phyloP scores from a whole-genome alignment of 2,888 invertebrate genomes.

The Drosophila tanythrix region DNA sequence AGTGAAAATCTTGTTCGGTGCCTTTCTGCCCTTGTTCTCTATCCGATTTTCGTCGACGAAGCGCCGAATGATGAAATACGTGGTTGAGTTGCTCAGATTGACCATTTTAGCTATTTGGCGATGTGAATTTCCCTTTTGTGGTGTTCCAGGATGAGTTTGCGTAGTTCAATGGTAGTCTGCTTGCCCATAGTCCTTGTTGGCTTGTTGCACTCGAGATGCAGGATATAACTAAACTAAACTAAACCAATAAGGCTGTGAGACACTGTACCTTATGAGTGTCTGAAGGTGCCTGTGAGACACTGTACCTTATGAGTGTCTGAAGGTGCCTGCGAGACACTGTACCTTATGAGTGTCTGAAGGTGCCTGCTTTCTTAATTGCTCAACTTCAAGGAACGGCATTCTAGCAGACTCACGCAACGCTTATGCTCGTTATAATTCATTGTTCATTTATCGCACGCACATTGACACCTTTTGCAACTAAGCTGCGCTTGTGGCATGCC shows the following conservation, averaged over 20 bases:
- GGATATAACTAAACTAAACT: no score
- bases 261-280: no score
- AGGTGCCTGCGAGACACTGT: background rate
- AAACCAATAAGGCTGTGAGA: no score
- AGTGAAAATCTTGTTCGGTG: no score
- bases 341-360: background rate
- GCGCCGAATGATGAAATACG: rapidly evolving
- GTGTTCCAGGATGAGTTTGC: no score
- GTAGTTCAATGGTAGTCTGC: no score
- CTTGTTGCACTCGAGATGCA: no score
- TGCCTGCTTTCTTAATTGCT: background rate
- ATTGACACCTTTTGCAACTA: slow-evolving; percentile 10
- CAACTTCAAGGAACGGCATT: background rate
- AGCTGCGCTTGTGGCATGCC: slow-evolving; percentile 24
- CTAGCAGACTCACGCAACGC: background rate
- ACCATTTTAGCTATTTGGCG: no score
- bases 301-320: rapidly evolving
- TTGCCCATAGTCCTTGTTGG: no score
- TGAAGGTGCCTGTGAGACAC: background rate
- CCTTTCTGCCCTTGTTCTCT: no score
- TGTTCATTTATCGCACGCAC: background rate
- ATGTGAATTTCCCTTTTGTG: no score
- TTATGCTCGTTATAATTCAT: background rate
- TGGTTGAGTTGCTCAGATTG: rapidly evolving
- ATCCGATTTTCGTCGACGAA: no score